phyloP scores from a whole-genome alignment of 2,113 vertebrate species.

The Pterocles orientalis region DNA sequence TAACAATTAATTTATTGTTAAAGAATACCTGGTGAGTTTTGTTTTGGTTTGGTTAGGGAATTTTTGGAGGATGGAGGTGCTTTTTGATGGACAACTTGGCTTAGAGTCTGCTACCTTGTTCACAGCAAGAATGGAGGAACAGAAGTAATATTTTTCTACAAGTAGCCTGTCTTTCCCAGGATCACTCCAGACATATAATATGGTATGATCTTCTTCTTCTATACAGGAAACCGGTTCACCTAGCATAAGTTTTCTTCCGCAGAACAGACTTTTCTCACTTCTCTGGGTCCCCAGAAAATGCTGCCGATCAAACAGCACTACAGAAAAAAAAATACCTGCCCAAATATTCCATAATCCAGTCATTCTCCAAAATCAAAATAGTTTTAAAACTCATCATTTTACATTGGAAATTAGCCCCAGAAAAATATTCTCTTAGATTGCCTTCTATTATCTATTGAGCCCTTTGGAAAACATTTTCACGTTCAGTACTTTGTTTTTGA shows the following conservation, averaged over 20 bases:
- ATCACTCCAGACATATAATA: not conserved
- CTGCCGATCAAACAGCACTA: not conserved
- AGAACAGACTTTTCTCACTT: not conserved
- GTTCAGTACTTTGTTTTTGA: rapidly evolving
- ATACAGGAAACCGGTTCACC: not conserved
- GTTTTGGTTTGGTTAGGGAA: not conserved
- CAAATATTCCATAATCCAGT: not conserved
- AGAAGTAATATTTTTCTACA: not conserved
- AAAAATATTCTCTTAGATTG: not conserved
- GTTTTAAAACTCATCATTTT: not conserved
- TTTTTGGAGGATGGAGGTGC: rapidly evolving
- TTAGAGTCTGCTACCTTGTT: not conserved
- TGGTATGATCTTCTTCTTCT: not conserved
- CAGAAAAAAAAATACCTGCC: not conserved
- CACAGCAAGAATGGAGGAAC: not conserved
- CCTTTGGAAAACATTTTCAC: not conserved
- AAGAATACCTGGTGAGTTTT: not conserved
- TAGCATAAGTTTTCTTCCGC: not conserved
- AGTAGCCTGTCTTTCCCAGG: not conserved
- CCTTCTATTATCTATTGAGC: not conserved
- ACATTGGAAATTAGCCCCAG: not conserved
- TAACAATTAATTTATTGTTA: not conserved
- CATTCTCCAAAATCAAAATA: not conserved
- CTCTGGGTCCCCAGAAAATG: not conserved
- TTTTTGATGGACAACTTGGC: not conserved